Evolutionary conservation across 2,888 invertebrate genomes (phyloP), one percentile per base, ranked within the genome.

Genomic region (Nycteola revayana): DNA sequence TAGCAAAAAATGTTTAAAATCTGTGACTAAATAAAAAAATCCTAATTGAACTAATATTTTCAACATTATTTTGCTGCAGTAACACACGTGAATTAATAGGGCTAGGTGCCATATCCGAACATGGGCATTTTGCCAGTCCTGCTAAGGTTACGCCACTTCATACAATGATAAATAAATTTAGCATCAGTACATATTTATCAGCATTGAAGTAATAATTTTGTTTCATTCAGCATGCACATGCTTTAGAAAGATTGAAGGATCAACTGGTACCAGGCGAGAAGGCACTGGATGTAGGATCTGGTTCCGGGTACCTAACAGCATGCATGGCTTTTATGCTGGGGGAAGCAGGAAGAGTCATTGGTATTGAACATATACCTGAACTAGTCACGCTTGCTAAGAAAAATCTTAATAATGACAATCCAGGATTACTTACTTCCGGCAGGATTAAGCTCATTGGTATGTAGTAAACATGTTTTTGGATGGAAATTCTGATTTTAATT

Each of bases 281-380:
- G 64, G 96, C 96, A 1, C 81, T 98, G 45, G 98, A 98, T 82
- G 96, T 98, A 26, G 98, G 98, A 7, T 97, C 96, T 10, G 98
- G 98, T 1, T 96, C 96, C 40, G 98, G 98, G 1, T 98, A 98
- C 74, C 89, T 98, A 24, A 97, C 97, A 1, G 94, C 95, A 7
- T 98, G 97, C 64, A 96, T 98, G 93, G 94, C 95, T 9, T 84
- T 94, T 20, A 95, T 96, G 93, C 90, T 96, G 25, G 95, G 95
- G 5, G 89, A 91, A 24, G 89, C 87, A 34, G 91, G 91, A 34
- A 79, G 83, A 46, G 94, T 94, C 0, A 90, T 98, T 31, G 98
- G 98, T 2, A 95, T 98, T 49, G 98, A 98, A 60, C 98, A 98
- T 75, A 96, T 98, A 61, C 89, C 93, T 2, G 93, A 96, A 67